A percentile compares a stretch with the other conserved stretches of the same genome.
phyloP scores from a whole-genome alignment of 2,888 invertebrate genomes.

The Monopis laevigella region DNA sequence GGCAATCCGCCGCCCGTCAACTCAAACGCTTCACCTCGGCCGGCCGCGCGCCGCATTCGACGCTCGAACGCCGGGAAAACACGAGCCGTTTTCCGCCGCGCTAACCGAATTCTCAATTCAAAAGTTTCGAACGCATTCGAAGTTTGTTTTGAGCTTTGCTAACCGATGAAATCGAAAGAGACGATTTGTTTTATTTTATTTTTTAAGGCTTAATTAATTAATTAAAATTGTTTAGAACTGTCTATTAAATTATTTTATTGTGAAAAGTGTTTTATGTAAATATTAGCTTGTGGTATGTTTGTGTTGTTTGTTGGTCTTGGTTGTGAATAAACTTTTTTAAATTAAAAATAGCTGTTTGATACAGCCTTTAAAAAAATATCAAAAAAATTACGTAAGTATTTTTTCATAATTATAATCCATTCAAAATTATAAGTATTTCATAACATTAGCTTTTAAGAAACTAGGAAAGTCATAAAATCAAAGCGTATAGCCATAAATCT shows the following conservation, averaged over 20 bases:
- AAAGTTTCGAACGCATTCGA: conserved; percentile 44
- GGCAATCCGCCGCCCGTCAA: conserved; percentile 28
- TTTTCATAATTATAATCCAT: conserved; percentile 20
- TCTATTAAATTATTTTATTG: conserved; percentile 20
- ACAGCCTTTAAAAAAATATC: conserved; percentile 6
- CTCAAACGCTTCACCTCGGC: conserved; percentile 48
- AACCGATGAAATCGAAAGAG: neutral
- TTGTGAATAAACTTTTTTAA: conserved; percentile 31
- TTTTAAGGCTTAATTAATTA: conserved; percentile 11
- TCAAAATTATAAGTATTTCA: conserved; percentile 36
- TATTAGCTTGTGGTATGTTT: conserved; percentile 53
- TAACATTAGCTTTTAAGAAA: conserved; percentile 31
- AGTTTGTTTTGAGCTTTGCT: conserved; percentile 20
- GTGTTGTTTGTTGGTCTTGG: conserved; percentile 39
- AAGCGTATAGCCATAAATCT: conserved; percentile 59
- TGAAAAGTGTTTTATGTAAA: conserved; percentile 32
- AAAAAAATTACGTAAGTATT: conserved; percentile 9
- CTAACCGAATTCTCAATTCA: conserved; percentile 26
- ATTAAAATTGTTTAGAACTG: too few relatives aligned
- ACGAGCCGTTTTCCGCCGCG: conserved; percentile 60
- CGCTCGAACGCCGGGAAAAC: conserved; percentile 64
- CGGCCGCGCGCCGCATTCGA: conserved; percentile 60
- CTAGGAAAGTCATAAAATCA: conserved; percentile 42
- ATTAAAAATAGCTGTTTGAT: too few relatives aligned
- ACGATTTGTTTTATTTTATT: conserved; percentile 9